Evolutionary conservation across 2,888 invertebrate species (phyloP).

Genomic region (Tortrix viridana): DNA sequence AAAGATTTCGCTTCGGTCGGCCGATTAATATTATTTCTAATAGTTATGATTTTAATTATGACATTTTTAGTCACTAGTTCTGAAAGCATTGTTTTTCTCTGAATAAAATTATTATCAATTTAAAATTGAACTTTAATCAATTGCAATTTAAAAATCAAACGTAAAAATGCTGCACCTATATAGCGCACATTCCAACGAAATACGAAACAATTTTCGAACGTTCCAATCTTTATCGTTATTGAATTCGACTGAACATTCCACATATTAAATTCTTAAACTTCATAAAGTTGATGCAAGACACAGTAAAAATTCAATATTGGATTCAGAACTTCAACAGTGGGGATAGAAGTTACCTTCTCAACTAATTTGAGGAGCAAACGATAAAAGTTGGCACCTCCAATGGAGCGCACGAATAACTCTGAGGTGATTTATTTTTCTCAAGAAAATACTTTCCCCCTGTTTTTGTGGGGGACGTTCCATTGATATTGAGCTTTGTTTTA

Average conservation of each 20-base stretch:
- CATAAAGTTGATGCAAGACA: constrained; percentile 54
- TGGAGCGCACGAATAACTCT: constrained; percentile 66
- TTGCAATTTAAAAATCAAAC: no score
- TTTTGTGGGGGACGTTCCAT: constrained; percentile 60
- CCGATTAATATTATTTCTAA: no score
- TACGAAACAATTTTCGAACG: neutral
- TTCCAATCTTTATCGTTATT: constrained; percentile 9
- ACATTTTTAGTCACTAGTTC: no score
- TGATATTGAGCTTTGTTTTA: constrained; percentile 77
- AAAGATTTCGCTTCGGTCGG: no score
- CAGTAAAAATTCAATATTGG: constrained; percentile 78
- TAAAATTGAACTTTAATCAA: no score
- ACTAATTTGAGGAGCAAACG: constrained; percentile 75
- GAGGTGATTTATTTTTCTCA: constrained; percentile 78
- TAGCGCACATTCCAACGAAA: neutral
- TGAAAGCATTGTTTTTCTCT: no score
- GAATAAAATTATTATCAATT: no score
- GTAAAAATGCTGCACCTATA: neutral
- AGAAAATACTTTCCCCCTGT: constrained; percentile 67
- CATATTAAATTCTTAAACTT: constrained; percentile 56
- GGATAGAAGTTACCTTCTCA: constrained; percentile 54
- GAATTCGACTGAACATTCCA: constrained; percentile 21
- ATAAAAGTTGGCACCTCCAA: constrained; percentile 73
- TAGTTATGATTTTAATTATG: no score
- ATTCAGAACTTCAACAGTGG: constrained; percentile 72